phyloP scores from a whole-genome alignment of 2,797 vertebrate genomes.

The Argya squamiceps region DNA sequence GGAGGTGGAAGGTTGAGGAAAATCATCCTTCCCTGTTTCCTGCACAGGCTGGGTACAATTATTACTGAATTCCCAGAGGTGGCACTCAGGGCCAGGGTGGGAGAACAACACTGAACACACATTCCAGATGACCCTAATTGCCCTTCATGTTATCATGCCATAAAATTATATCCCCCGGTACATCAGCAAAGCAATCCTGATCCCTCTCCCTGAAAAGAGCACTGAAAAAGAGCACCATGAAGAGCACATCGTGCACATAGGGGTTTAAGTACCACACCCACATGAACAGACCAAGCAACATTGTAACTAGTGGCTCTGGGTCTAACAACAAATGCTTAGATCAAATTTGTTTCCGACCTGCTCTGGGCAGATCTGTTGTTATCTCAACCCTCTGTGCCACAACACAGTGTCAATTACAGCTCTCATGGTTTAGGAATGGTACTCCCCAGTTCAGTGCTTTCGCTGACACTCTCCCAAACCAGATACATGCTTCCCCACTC shows the following conservation, averaged over 20 bases:
- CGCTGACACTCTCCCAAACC: background rate
- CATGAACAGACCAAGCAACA: background rate
- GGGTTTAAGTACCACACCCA: background rate
- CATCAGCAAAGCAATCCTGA: background rate
- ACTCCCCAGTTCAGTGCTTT: accelerated
- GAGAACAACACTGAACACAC: background rate
- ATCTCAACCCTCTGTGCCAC: accelerated
- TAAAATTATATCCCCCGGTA: background rate
- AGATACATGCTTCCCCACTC: too few relatives aligned
- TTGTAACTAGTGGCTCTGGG: accelerated
- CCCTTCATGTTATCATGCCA: background rate
- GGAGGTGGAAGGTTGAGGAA: background rate
- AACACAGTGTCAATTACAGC: accelerated
- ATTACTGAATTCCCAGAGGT: background rate
- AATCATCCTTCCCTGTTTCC: background rate
- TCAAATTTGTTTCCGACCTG: accelerated
- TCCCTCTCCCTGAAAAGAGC: background rate
- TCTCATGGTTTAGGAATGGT: background rate
- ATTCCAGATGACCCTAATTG: background rate
- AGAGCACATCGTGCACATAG: accelerated
- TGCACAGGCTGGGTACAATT: background rate
- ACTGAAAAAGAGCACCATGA: background rate
- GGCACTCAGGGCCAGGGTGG: background rate
- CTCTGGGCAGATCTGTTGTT: background rate
- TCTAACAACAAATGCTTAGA: background rate